Conservation (phyloP, 2,113 vertebrate species). For the Mormoops blainvillei region DNA sequence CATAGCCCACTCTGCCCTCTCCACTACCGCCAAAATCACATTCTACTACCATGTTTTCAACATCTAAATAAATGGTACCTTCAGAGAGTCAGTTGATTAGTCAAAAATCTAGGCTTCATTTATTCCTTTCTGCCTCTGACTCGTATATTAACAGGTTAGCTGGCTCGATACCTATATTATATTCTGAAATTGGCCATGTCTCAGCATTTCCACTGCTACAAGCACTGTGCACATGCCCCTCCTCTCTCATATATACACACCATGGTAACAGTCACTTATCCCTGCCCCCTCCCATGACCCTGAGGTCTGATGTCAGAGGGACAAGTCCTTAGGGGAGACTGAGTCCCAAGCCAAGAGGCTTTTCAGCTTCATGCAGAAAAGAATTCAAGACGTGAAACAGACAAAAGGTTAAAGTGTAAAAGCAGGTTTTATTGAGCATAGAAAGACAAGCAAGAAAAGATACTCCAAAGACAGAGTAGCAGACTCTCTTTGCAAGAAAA, state of each 20-base stretch:
- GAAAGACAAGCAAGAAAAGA: not conserved
- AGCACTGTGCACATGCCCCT: not conserved
- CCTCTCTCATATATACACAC: not conserved
- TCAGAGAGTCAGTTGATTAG: not conserved
- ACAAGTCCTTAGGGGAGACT: not conserved
- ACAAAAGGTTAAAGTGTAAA: not conserved
- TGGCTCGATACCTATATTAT: not conserved
- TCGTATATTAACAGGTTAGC: not conserved
- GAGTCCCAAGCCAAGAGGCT: not conserved
- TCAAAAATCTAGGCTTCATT: not conserved
- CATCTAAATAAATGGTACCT: not conserved
- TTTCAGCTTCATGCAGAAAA: not conserved
- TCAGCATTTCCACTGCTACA: not conserved
- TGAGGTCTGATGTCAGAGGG: not conserved
- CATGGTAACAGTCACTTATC: not conserved
- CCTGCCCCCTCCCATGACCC: not conserved
- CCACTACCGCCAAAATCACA: not conserved
- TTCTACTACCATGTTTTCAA: not conserved
- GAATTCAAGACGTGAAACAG: not conserved
- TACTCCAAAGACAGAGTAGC: not conserved
- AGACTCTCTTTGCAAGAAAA: not conserved
- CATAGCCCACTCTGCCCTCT: too few species aligned
- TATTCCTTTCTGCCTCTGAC: not conserved
- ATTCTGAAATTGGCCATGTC: not conserved
- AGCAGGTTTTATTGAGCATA: not conserved